Evolutionary conservation across 2,113 vertebrate species (phyloP).

Genomic region (Zosterops borbonicus): DNA sequence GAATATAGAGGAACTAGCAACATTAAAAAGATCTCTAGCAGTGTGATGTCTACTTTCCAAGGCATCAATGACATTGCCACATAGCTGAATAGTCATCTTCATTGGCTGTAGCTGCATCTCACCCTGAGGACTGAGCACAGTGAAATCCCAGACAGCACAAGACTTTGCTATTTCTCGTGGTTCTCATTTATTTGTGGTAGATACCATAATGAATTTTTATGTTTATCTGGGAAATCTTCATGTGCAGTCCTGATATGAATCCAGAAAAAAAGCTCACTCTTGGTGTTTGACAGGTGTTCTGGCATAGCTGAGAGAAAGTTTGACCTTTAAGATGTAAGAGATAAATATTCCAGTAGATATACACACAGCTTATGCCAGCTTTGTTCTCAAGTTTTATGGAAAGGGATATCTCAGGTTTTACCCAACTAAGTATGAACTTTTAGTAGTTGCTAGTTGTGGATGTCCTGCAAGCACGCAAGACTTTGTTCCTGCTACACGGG

Average conservation of each 20-base stretch:
- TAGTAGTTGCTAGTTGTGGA: background rate
- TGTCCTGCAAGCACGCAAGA: background rate
- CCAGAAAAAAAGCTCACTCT: background rate
- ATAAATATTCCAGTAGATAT: background rate
- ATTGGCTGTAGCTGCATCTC: background rate
- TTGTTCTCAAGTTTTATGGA: background rate
- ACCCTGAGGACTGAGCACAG: background rate
- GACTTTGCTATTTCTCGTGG: accelerated
- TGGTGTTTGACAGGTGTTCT: background rate
- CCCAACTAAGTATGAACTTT: background rate
- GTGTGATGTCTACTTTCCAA: background rate
- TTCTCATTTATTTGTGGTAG: background rate
- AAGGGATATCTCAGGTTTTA: background rate
- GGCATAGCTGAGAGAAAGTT: background rate
- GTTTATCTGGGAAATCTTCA: background rate
- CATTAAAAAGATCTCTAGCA: background rate
- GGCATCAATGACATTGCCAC: background rate
- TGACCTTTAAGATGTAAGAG: background rate
- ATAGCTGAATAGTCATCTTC: background rate
- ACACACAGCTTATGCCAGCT: background rate
- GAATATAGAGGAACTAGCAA: background rate
- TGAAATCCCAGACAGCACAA: background rate
- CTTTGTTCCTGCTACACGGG: background rate
- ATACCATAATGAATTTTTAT: background rate
- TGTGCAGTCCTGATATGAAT: background rate